Evolutionary conservation across 2,888 invertebrate genomes (phyloP).

Genomic region (Drosophila colorata): DNA sequence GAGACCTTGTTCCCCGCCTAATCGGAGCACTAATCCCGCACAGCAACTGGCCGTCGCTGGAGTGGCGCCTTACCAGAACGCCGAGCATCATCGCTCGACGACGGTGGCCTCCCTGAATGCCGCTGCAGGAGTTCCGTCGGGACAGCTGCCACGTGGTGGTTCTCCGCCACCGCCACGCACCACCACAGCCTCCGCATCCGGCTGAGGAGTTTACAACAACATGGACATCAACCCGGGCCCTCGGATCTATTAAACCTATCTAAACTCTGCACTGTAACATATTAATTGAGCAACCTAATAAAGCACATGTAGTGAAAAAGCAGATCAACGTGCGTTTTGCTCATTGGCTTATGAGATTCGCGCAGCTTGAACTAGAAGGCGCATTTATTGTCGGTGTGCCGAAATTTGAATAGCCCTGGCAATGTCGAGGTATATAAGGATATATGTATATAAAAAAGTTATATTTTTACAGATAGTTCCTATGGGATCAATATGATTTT

Average conservation of each 20-base stretch:
- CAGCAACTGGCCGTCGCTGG: slow-evolving; percentile 32
- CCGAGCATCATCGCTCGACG: slow-evolving; percentile 24
- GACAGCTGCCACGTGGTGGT: slow-evolving; percentile 32
- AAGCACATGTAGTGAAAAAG: slow-evolving; percentile 18
- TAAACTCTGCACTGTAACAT: slow-evolving; percentile 18
- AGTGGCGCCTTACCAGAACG: slow-evolving; percentile 6
- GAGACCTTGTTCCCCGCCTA: not conserved
- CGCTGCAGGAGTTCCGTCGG: slow-evolving; percentile 37
- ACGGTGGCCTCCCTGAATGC: slow-evolving; percentile 16
- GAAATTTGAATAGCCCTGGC: too few relatives aligned
- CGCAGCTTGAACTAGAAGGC: too few relatives aligned
- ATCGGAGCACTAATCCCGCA: not conserved
- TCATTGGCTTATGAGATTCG: too few relatives aligned
- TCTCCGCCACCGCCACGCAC: slow-evolving; percentile 46
- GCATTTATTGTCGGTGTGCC: too few relatives aligned
- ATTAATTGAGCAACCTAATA: slow-evolving; percentile 25
- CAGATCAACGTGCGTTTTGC: not conserved
- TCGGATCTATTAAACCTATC: not conserved
- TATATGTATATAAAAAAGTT: too few relatives aligned
- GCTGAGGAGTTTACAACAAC: slow-evolving; percentile 9
- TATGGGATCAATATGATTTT: too few relatives aligned
- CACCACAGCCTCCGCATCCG: slow-evolving; percentile 30
- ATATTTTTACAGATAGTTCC: too few relatives aligned
- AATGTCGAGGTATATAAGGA: too few relatives aligned
- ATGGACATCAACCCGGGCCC: not conserved